Evolutionary conservation across 2,888 invertebrate species (phyloP), one percentile per base, ranked within the genome.

Genomic region (Hemaris fuciformis): DNA sequence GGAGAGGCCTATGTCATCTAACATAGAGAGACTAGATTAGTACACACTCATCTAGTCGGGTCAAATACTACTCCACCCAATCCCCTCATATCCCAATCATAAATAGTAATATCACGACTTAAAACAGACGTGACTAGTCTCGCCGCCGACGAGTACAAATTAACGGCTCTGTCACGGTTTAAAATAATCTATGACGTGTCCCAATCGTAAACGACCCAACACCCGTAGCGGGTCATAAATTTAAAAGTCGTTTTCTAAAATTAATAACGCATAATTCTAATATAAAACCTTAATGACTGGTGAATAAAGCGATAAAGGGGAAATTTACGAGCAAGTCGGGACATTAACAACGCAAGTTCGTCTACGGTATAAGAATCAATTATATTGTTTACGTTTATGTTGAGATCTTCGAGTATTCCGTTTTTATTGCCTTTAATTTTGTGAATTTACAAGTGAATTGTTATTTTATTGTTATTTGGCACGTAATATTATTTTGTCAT

Each of bases 211-310:
- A 78, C 70, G 72, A 66, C 72, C 69, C 70, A 69, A 76, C 78
- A 76, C 74, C 72, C 73, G 73, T 75, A 71, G 67, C 69, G 66
- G 70, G 67, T 72, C 76, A 83, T 88, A 88, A 87, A 88, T 83
- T 81, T 78, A 74, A 82, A 75, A 76, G 77, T 78, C 83, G 82
- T 87, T 88, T 87, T 89, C 86, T 87, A 87, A 88, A 84, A 89
- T 89, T 89, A 89, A 88, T 90, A 88, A 82, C 82, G 85, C 85
- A 87, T 90, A 88, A 87, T 85, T 83, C 80, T 81, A 81, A 83
- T 84, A 87, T 88, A 86, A 88, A 89, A 84, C 84, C 81, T 85
- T 89, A 89, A 90, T 89, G 88, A 88, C 87, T 83, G 83, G 84
- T 80, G 87, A 88, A 90, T 90, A 90, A 84, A 89, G 88, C 84